phyloP scores from a whole-genome alignment of 2,797 vertebrate genomes.

The Garrulus glandarius region DNA sequence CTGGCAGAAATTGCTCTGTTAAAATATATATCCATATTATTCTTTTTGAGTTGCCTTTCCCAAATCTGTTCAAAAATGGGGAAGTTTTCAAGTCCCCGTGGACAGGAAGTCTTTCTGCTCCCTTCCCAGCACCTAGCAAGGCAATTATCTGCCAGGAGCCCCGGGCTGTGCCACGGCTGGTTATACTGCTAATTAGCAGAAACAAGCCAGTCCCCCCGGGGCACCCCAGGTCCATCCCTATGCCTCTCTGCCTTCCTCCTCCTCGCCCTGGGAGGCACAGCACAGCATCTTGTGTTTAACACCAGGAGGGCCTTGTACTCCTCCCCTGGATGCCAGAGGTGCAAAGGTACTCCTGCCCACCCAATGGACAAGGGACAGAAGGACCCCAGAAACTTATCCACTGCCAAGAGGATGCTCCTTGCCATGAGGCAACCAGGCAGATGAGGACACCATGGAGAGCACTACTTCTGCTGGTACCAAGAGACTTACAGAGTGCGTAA shows the following conservation, averaged over 20 bases:
- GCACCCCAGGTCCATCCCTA: not conserved
- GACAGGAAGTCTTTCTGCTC: slow-evolving; percentile 6
- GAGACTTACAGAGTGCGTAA: not conserved
- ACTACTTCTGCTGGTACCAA: not conserved
- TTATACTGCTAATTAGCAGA: slow-evolving; percentile 45
- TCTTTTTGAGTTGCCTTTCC: slow-evolving; percentile 16
- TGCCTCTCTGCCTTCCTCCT: not conserved
- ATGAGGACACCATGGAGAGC: not conserved
- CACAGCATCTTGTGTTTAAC: not conserved
- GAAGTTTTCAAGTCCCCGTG: slow-evolving; percentile 39
- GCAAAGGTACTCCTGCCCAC: not conserved
- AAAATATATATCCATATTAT: slow-evolving; percentile 8
- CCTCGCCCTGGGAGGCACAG: not conserved
- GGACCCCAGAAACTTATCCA: not conserved
- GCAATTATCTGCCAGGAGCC: slow-evolving; percentile 56
- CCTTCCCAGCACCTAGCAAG: not conserved
- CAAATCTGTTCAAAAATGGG: slow-evolving; percentile 39
- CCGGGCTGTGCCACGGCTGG: not conserved
- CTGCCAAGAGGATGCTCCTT: not conserved
- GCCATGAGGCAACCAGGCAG: not conserved
- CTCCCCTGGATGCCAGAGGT: not conserved
- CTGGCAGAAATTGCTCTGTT: slow-evolving; percentile 59
- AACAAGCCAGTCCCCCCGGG: not conserved
- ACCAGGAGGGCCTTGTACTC: not conserved
- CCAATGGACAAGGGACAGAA: not conserved